Base-by-base conservation (phyloP, 2,113 vertebrate genomes). In the Hippoglossus stenolepis region DNA sequence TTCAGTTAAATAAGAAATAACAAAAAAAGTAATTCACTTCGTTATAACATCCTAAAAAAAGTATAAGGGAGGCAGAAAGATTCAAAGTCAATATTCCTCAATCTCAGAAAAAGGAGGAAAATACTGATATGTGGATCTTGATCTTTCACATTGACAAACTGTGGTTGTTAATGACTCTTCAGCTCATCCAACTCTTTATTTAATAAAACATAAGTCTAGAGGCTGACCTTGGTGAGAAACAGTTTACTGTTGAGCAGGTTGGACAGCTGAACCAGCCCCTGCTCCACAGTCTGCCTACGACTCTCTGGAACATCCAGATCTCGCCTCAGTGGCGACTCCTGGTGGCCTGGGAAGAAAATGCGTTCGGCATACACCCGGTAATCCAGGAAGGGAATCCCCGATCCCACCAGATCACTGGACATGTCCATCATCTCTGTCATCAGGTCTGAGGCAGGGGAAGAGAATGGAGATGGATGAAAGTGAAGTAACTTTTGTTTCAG, bases 381-480 rank as follows among this genome's bases (percentile, higher is more conserved):
- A 86, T 99, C 97, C 73, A 98, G 92, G 93, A 99, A 97, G 40
- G 98, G 98, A 63, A 98, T 99, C 49, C 98, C 97, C 0, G 97
- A 98, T 23, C 97, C 97, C 81, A 97, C 96, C 54, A 99, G 90
- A 85, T 99, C 98, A 85, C 98, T 98, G 79, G 98, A 98, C 89
- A 98, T 96, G 83, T 99, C 98, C 80, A 98, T 98, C 97, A 99
- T 99, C 91, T 99, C 98, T 0, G 98, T 99, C 98, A 99, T 99
- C 70, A 99, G 91, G 90, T 99, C 98, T 99, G 63, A 58, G 23
- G 56, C 59, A 70, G 3, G 20, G 3, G n/a, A 5, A 18, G 17
- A 51, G 47, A 9, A 18, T 51, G 14, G 47, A 17, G 14, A 51
- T 51, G 40, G 11, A 43, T 43, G 40, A 43, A 43, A 43, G 40